Evolutionary conservation across 2,888 invertebrate genomes (phyloP).

Genomic region (Cheilosia vulpina): DNA sequence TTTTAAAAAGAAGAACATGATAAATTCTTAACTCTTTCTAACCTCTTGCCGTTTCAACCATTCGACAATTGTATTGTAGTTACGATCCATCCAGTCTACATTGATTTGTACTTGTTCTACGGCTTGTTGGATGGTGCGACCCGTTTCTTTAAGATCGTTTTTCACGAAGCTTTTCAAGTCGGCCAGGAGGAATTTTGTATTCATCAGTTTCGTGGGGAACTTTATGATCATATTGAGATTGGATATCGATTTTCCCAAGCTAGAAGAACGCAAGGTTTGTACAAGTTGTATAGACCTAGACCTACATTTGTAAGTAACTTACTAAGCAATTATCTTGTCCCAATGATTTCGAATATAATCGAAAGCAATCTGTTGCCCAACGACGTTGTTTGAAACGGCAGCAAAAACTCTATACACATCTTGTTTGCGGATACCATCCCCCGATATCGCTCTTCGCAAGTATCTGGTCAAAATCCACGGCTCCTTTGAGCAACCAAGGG

Average conservation of each 20-base stretch:
- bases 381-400: slow-evolving; percentile 89
- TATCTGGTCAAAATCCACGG: slow-evolving; percentile 90
- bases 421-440: slow-evolving; percentile 92
- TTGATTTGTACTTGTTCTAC: slow-evolving; percentile 92
- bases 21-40: slow-evolving; percentile 53
- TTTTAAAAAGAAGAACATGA: slow-evolving; percentile 27
- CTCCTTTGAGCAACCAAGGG: slow-evolving; percentile 92
- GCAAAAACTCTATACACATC: slow-evolving; percentile 91
- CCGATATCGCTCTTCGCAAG: slow-evolving; percentile 89
- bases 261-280: slow-evolving; percentile 79
- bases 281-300: neutral
- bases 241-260: slow-evolving; percentile 90
- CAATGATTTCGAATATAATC: slow-evolving; percentile 91
- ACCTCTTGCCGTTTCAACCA: slow-evolving; percentile 86
- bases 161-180: slow-evolving; percentile 89
- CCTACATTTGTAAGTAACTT: slow-evolving; percentile 82
- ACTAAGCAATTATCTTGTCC: slow-evolving; percentile 89
- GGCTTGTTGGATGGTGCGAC: slow-evolving; percentile 91
- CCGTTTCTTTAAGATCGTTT: slow-evolving; percentile 87
- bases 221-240: slow-evolving; percentile 89
- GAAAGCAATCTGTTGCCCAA: slow-evolving; percentile 93
- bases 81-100: slow-evolving; percentile 92
- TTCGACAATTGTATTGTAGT: slow-evolving; percentile 89
- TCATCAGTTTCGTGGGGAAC: slow-evolving; percentile 89
- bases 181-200: slow-evolving; percentile 89